phyloP scores from a whole-genome alignment of 2,113 vertebrate genomes.

The Corydoras maculifer region DNA sequence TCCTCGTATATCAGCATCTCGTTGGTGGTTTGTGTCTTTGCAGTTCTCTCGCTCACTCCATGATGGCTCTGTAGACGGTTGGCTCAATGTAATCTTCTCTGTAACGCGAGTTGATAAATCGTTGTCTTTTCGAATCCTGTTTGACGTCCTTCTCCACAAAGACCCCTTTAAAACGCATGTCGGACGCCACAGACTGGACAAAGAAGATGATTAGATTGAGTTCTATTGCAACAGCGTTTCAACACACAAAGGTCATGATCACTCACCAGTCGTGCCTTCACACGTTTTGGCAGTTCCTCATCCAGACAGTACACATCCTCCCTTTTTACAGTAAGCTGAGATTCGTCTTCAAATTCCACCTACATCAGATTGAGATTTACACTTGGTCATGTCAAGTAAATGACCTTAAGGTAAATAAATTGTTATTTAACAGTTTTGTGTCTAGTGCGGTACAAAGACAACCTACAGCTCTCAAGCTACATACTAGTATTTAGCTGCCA shows the following conservation, averaged over 20 bases:
- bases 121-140: conserved; percentile 87
- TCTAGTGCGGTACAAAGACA: too few species aligned
- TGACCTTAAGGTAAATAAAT: too few species aligned
- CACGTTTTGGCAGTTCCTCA: conserved; percentile 91
- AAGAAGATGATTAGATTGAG: background rate
- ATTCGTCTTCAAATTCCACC: conserved; percentile 97
- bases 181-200: conserved; percentile 87
- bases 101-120: conserved; percentile 94
- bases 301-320: conserved; percentile 91
- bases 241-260: conserved; percentile 2
- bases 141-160: conserved; percentile 86
- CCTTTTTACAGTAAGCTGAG: conserved; percentile 83
- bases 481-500: too few species aligned
- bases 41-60: conserved; percentile 70
- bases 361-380: conserved; percentile 41
- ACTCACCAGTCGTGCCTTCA: conserved; percentile 87
- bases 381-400: too few species aligned
- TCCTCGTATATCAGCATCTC: background rate
- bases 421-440: too few species aligned
- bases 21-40: background rate
- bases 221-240: background rate
- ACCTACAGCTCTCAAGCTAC: too few species aligned
- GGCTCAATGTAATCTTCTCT: conserved; percentile 94
- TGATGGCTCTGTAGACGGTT: conserved; percentile 86
- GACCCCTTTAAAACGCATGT: conserved; percentile 95